Evolutionary conservation across 2,888 invertebrate genomes (phyloP), one percentile per base, ranked within the genome.

Genomic region (Phyllotreta cruciferae): DNA sequence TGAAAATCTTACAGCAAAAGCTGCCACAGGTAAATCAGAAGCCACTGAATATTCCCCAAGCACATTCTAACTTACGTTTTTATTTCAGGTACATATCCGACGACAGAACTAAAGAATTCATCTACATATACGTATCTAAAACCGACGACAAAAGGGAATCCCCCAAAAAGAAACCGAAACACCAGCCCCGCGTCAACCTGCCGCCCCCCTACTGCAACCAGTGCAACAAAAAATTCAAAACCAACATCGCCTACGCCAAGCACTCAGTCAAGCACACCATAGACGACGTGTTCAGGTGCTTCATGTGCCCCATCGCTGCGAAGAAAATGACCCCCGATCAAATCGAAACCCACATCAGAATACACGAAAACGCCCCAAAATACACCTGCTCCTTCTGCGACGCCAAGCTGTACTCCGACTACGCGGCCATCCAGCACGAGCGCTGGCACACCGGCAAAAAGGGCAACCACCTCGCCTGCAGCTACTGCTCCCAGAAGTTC

Each of bases 401-500:
- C 9, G 78, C 77, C 49, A 75, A 67, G 45, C 75, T 79, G 56
- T 66, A 69, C 5, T 73, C n/a, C 64, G 70, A 45, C 65, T 73
- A 10, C 75, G 76, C 56, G 50, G 76, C 37, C 63, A 71, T 74
- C 38, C 75, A 78, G 64, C 77, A 78, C 60, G 72, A 73, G 52
- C 73, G 73, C 38, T 73, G 74, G 41, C 60, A 77, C 14, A 71
- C 69, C 4, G 77, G 77, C 0, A 69, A 52, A n/a, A 60, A 52
- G 36, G 44, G 66, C 5, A 72, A 73, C 70, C 37, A 55, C 66
- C 0, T 73, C 70, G 36, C 69, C 3, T 80, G 80, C 64, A 78
- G 79, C 36, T 68, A 79, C 14, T 80, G 80, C 63, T 72, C 73
- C 0, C 78, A 79, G 64, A 67, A 70, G 42, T 77, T 79, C 58